phyloP scores from a whole-genome alignment of 2,113 vertebrate genomes.

The Cairina moschata region DNA sequence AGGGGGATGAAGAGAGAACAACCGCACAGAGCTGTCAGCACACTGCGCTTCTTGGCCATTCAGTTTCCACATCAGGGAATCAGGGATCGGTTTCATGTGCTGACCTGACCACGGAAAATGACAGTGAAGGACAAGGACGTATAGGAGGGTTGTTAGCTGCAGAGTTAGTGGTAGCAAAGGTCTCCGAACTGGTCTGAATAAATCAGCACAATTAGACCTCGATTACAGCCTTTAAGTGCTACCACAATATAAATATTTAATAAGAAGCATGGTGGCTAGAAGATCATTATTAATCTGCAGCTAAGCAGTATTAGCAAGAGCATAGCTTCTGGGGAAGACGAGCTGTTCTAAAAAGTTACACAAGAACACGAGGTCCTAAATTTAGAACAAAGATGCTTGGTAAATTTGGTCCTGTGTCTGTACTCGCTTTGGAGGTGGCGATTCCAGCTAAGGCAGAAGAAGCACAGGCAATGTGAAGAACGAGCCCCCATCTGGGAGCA shows the following conservation, averaged over 20 bases:
- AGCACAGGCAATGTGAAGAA: background rate
- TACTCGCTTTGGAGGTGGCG: background rate
- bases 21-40: background rate
- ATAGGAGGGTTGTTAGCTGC: background rate
- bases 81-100: background rate
- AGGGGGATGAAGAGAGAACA: constrained; percentile 28
- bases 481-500: background rate
- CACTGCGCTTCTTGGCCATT: background rate
- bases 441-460: background rate
- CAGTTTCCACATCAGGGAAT: constrained; percentile 12
- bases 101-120: constrained; percentile 23
- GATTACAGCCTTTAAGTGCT: constrained; percentile 26
- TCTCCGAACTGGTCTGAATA: constrained; percentile 28
- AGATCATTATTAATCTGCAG: constrained; percentile 33
- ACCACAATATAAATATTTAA: constrained; percentile 46
- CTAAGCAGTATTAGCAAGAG: background rate
- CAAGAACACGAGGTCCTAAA: background rate
- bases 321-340: background rate
- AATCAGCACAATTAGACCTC: constrained; percentile 43
- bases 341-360: background rate
- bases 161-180: constrained; percentile 4
- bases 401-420: background rate
- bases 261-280: background rate
- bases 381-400: background rate
- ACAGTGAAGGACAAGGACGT: constrained; percentile 6